Percentiles rank a stretch among this genome's conserved stretches.
Evolutionary conservation across 2,113 vertebrate genomes (phyloP).

Genomic region (Rhinogobius similis): DNA sequence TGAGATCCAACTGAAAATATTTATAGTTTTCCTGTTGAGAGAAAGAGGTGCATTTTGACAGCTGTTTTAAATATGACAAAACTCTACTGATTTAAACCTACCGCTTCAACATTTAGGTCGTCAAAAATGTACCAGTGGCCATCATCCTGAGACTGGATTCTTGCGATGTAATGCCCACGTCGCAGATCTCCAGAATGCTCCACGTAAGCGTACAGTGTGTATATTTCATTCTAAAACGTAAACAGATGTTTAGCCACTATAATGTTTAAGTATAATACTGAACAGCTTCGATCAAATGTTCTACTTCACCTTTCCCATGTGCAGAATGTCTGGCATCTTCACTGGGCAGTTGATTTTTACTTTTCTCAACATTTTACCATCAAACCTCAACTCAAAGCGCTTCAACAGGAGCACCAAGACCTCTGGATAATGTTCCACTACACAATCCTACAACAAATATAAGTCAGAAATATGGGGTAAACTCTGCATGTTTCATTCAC

Average conservation of each 20-base stretch:
- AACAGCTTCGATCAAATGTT: background rate
- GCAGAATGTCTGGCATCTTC: background rate
- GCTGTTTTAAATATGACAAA: background rate
- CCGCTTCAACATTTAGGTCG: background rate
- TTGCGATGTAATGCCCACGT: background rate
- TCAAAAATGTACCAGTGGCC: background rate
- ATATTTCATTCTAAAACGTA: background rate
- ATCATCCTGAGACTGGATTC: background rate
- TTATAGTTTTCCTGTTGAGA: background rate
- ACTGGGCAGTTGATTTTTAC: background rate
- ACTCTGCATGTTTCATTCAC: too few species aligned
- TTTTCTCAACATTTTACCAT: background rate
- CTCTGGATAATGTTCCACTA: background rate
- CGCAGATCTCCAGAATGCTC: background rate
- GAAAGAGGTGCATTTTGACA: background rate
- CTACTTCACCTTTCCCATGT: background rate
- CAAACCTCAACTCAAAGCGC: background rate
- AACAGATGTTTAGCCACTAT: background rate
- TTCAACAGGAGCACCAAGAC: slow-evolving; percentile 1
- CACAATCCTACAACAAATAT: background rate
- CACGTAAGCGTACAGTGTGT: background rate
- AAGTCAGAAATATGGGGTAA: background rate
- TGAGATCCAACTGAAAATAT: background rate
- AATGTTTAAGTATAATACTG: background rate
- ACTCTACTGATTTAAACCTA: background rate